Evolutionary conservation across 2,888 invertebrate species (phyloP), one percentile per base, ranked within the genome.

Genomic region (Dioctria rufipes): DNA sequence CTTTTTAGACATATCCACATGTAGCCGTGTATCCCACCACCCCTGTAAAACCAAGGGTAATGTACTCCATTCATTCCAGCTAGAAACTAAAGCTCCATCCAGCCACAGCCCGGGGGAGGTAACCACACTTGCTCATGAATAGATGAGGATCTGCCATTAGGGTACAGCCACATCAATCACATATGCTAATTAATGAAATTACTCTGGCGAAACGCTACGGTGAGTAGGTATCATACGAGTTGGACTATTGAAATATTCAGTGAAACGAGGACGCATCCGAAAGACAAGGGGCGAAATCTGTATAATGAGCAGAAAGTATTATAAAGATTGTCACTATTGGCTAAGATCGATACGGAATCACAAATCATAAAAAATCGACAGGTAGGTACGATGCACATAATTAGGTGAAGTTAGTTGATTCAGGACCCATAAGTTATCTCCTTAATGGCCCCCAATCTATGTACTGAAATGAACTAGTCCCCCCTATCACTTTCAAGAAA

Each of bases 181-280:
- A 69, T 69, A 69, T 69, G 69, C 54, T 69, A 69, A 69, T 69
- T 69, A 51, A 51, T 69, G 51, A 69, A 69, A 69, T 69, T 69
- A 69, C 69, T 9, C 11, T 37, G 69, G 54, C 37, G 11, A 9
- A 46, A 67, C 49, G 25, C 25, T 25, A 54, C 51, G 51, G 2
- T 8, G 51, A 25, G 51, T n/a, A n/a, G 11, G 51, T 46, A 69
- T 43, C 54, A n/a, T 46, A 67, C 39, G 69, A 37, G 69, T 37
- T 25, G 51, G 51, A 69, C 51, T 69, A 39, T 37, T 51, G 39
- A 39, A 51, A n/a, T 2, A 37, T 51, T 51, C 69, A 49, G 46
- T 25, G 37, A 37, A 13, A 46, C 51, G 46, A 6, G 3, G 51
- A 4, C 6, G 2, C 25, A 25, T 25, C 25, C 25, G 25, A 25